Evolutionary conservation across 2,888 invertebrate genomes (phyloP).

Genomic region (Aelia acuminata): DNA sequence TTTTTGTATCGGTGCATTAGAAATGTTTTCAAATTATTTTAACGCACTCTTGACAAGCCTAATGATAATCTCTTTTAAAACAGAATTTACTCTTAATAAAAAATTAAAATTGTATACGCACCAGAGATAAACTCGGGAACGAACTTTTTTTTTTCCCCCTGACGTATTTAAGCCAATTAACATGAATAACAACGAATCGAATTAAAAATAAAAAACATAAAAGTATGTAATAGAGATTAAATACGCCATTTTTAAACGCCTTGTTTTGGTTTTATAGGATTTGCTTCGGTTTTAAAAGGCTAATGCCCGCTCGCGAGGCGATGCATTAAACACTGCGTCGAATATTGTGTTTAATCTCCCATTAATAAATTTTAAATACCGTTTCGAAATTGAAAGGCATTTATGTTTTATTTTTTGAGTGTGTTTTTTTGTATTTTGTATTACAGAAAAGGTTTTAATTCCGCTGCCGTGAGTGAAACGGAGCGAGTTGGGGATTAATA

Average conservation of each 20-base stretch:
- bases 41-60: too few relatives aligned
- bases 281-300: constrained; percentile 13
- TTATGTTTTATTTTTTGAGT: neutral
- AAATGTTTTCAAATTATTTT: too few relatives aligned
- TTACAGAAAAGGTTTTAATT: constrained; percentile 43
- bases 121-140: neutral
- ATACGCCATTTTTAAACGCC: constrained; percentile 17
- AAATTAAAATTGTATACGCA: neutral
- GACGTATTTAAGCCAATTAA: constrained; percentile 20
- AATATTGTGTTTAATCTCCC: constrained; percentile 33
- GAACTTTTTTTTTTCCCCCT: neutral
- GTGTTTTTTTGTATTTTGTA: neutral
- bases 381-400: constrained; percentile 8
- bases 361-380: constrained; percentile 28
- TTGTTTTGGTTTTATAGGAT: constrained; percentile 27
- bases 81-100: neutral
- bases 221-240: constrained; percentile 33
- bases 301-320: constrained; percentile 4
- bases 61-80: neutral
- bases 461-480: neutral
- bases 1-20: too few relatives aligned
- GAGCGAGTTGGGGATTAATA: neutral
- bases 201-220: neutral
- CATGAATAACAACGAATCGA: neutral
- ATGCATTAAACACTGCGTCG: constrained; percentile 23